Conservation (phyloP, 2,797 vertebrate species). For the Myotis daubentonii region DNA sequence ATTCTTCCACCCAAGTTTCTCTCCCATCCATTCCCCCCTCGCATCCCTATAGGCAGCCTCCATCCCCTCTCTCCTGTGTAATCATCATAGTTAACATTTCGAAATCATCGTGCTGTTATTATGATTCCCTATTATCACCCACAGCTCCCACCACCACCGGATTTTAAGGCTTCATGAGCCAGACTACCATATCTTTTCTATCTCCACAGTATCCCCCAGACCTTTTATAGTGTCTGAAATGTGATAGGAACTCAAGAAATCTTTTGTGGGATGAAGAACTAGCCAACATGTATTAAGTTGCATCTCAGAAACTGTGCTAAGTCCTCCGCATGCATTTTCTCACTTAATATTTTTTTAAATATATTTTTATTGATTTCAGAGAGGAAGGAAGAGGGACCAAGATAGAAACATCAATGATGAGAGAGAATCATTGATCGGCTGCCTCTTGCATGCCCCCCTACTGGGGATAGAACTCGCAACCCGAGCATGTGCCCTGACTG, state of each 20-base stretch:
- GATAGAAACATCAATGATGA: too few species aligned
- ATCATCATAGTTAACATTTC: constrained; percentile 8
- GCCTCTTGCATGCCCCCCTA: too few species aligned
- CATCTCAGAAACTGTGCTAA: not conserved
- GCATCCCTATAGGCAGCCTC: not conserved
- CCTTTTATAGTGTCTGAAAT: not conserved
- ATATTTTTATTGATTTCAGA: too few species aligned
- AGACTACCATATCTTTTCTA: not conserved
- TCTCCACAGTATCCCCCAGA: not conserved
- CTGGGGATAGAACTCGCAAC: too few species aligned
- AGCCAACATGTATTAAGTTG: not conserved
- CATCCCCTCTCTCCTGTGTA: not conserved
- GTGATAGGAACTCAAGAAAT: not conserved
- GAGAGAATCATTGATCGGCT: too few species aligned
- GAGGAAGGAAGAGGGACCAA: too few species aligned
- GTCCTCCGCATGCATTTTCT: not conserved
- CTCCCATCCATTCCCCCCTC: not conserved
- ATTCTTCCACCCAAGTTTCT: not conserved
- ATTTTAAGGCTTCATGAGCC: not conserved
- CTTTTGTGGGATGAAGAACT: not conserved
- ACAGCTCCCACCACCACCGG: not conserved
- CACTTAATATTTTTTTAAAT: not conserved
- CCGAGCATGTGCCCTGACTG: too few species aligned
- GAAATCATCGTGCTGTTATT: not conserved
- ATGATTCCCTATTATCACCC: not conserved